phyloP scores from a whole-genome alignment of 1,140 invertebrate species.

The Drosophila pruinosa region DNA sequence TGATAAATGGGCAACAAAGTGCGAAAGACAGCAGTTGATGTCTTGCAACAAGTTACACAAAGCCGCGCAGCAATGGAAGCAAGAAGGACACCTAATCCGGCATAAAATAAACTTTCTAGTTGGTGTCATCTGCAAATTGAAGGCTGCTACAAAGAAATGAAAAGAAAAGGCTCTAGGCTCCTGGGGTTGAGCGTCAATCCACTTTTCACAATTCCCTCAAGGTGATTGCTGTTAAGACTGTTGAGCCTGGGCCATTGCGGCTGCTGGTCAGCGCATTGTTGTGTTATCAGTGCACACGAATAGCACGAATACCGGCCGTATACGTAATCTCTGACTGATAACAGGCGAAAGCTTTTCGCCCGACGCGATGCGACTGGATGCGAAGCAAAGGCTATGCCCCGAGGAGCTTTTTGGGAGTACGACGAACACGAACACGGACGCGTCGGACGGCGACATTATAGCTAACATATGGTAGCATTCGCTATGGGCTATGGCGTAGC shows the following conservation, averaged over 20 bases:
- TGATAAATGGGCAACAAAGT: neutral
- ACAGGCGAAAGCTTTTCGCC: slow-evolving; percentile 26
- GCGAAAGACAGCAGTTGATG: slow-evolving; percentile 1
- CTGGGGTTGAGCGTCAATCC: slow-evolving; percentile 18
- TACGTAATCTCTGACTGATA: slow-evolving; percentile 35
- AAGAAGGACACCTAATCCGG: neutral
- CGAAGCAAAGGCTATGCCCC: slow-evolving; percentile 13
- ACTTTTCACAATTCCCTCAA: neutral
- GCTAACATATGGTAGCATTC: slow-evolving; percentile 73
- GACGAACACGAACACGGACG: slow-evolving; percentile 3
- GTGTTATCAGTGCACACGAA: slow-evolving; percentile 32
- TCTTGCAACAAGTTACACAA: slow-evolving; percentile 13
- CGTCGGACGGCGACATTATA: slow-evolving; percentile 27
- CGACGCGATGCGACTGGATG: no score
- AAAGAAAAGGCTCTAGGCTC: neutral
- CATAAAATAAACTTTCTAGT: slow-evolving; percentile 19
- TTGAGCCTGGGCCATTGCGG: neutral
- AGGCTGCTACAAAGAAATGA: slow-evolving; percentile 4
- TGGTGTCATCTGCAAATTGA: slow-evolving; percentile 14
- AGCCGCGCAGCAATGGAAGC: neutral
- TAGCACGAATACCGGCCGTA: slow-evolving; percentile 4
- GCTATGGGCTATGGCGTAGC: slow-evolving; percentile 43
- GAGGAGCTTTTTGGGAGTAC: slow-evolving; percentile 34
- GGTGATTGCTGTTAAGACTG: slow-evolving; percentile 29
- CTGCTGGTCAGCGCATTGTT: slow-evolving; percentile 8